phyloP scores from a whole-genome alignment of 2,797 vertebrate genomes.

The Clamator glandarius region DNA sequence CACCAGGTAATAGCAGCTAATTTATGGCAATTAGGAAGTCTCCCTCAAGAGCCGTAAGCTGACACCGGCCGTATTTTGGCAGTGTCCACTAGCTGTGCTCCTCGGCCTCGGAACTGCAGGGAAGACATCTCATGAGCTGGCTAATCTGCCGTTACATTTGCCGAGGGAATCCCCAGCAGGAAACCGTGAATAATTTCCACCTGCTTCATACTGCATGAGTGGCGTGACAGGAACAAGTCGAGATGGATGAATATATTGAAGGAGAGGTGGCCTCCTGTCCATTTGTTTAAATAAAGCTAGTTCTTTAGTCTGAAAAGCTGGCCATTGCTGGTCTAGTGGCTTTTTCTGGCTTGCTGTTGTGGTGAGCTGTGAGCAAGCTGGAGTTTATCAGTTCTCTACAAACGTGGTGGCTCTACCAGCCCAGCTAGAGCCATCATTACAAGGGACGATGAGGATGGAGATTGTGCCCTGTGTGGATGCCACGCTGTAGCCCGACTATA shows the following conservation, averaged over 20 bases:
- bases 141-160: neutral
- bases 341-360: rapidly evolving
- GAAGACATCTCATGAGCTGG: neutral
- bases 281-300: neutral
- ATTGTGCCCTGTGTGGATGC: neutral
- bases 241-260: neutral
- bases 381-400: neutral
- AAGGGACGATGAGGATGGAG: neutral
- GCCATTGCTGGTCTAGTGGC: rapidly evolving
- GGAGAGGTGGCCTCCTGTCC: neutral
- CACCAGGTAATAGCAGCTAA: neutral
- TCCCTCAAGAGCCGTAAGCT: constrained; percentile 1
- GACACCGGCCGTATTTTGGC: neutral
- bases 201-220: neutral
- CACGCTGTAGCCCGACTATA: rapidly evolving
- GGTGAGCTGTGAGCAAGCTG: rapidly evolving
- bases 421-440: rapidly evolving
- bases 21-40: constrained; percentile 2
- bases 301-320: neutral
- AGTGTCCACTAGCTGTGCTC: neutral
- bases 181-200: constrained; percentile 38
- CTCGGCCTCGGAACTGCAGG: neutral
- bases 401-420: neutral
- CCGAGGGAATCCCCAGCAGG: constrained; percentile 25
- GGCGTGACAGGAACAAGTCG: neutral